Evolutionary conservation across 2,797 vertebrate species (phyloP), one percentile per base, ranked within the genome.

Genomic region (Limosa lapponica): DNA sequence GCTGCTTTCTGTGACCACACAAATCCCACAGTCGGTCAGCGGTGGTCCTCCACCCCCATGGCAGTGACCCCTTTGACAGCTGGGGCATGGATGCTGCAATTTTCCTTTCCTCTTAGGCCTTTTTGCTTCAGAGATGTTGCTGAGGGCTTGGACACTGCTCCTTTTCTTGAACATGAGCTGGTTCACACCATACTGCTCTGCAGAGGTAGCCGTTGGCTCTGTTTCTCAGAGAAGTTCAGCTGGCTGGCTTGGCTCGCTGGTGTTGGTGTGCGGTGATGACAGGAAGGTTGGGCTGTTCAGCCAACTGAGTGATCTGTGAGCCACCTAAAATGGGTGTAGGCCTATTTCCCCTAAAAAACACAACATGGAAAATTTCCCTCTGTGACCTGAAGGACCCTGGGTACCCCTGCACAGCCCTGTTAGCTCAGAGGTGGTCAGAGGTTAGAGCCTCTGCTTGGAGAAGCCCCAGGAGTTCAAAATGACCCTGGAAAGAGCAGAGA

Each of bases 21-120:
- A 0, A 67, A 51, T 36, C 37, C 54, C 30, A 46, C 12, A 9
- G 19, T 8, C 0, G 2, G 23, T 12, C 39, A 37, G 16, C 1
- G 6, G 39, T 25, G 17, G 55, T 54, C 49, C 28, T 64, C 15
- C 20, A 48, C 11, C 22, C 14, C 3, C 8, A 30, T 1, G 3
- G 28, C 2, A 54, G 52, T 22, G 57, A 32, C 28, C n/a, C 49
- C 32, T 37, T 70, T 1, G 4, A 24, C 22, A 70, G 51, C 62
- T 10, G 3, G 22, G 27, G 16, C 20, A 36, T 44, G 25, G 58
- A 34, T 34, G 22, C 36, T 32, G 32, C 22, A 27, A 19, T 28
- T 87, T 59, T 36, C 19, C 32, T 69, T 52, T 52, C 5, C 10
- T 18, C 22, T 67, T 19, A 48, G 51, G 20, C 13, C 37, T 87